These are phyloP conservation scores for Patagioenas fasciata DNA, from an alignment of 2,113 vertebrate genomes.

Conservation along the genomic window DNA sequence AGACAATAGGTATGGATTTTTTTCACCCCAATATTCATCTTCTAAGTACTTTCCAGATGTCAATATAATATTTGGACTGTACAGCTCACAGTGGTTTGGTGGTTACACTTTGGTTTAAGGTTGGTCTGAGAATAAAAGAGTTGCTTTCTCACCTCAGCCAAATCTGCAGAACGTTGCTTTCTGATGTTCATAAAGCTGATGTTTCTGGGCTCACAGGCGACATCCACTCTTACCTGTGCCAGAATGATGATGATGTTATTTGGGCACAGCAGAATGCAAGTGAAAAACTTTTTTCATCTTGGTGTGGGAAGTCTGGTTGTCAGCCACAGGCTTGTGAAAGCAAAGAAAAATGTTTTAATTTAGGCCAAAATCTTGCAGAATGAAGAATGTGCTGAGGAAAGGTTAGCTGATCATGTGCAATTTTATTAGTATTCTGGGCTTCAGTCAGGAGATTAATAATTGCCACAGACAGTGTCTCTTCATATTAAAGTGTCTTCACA, in stretches of 20 bases:
- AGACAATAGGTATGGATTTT: background rate
- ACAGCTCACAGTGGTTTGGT: background rate
- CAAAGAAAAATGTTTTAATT: background rate
- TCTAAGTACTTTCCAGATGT: background rate
- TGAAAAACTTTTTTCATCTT: background rate
- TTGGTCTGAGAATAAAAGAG: background rate
- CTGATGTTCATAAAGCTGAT: background rate
- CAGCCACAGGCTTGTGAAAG: background rate
- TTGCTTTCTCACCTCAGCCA: background rate
- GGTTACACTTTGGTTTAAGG: background rate
- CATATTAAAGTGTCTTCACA: slow-evolving; percentile 62
- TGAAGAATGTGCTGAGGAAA: background rate
- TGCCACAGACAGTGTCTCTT: slow-evolving; percentile 43
- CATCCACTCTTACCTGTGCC: background rate
- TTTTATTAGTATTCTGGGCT: slow-evolving; percentile 47
- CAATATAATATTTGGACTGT: background rate
- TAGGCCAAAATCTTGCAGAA: slow-evolving; percentile 12
- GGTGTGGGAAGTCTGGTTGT: background rate
- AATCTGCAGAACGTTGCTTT: background rate
- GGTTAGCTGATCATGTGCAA: background rate
- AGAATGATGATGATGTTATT: background rate
- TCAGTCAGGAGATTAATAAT: slow-evolving; percentile 53
- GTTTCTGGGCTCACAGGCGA: background rate
- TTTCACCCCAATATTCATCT: background rate
- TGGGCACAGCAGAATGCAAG: background rate